These are phyloP conservation scores for Hiodon tergisus DNA, from an alignment of 2,113 vertebrate species.

Conservation along the genomic window DNA sequence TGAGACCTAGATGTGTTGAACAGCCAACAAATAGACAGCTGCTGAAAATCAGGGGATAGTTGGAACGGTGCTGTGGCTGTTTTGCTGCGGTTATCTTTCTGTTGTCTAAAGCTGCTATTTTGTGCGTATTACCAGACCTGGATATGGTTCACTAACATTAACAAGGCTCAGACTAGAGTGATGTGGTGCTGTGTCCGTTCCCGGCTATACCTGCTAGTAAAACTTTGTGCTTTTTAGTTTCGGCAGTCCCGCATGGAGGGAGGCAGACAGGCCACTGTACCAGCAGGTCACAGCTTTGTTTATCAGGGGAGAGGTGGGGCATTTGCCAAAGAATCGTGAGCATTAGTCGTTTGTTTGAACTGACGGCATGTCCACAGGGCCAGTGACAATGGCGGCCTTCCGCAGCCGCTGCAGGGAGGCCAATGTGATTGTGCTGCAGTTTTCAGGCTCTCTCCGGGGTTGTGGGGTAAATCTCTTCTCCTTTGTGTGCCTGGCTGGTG, in stretches of 20 bases:
- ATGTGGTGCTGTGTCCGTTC: too few species aligned
- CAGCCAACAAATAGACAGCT: too few species aligned
- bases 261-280: too few species aligned
- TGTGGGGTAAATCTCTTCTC: constrained; percentile 25
- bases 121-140: too few species aligned
- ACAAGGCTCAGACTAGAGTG: too few species aligned
- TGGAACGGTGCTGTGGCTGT: neutral
- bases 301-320: constrained; percentile 1
- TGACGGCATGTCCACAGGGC: neutral
- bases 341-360: neutral
- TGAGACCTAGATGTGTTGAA: neutral
- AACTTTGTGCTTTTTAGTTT: too few species aligned
- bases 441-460: constrained; percentile 22
- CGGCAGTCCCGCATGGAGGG: too few species aligned
- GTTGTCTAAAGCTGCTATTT: too few species aligned
- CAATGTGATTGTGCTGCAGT: constrained; percentile 29
- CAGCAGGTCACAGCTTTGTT: neutral
- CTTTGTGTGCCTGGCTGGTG: neutral
- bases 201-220: too few species aligned
- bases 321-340: constrained; percentile 36
- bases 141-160: too few species aligned
- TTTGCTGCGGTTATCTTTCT: neutral
- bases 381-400: neutral
- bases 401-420: neutral
- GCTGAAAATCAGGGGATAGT: too few species aligned